Conservation (phyloP, 2,113 vertebrate species). For the Origma solitaria region DNA sequence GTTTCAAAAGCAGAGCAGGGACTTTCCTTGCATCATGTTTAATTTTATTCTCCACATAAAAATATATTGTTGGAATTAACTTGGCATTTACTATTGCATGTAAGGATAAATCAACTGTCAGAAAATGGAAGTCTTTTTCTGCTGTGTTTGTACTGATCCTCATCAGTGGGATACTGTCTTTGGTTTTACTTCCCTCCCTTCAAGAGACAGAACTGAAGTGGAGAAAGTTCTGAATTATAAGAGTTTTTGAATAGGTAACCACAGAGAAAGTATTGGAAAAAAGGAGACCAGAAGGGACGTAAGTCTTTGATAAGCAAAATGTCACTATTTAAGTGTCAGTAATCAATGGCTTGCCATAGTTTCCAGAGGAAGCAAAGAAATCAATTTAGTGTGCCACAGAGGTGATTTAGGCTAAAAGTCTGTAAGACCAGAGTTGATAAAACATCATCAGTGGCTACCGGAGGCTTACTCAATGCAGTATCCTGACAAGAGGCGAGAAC, state of each 20-base stretch:
- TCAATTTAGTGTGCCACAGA: not conserved
- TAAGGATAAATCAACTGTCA: not conserved
- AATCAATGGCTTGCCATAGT: not conserved
- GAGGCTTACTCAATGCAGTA: not conserved
- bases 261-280: not conserved
- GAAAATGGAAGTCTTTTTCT: not conserved
- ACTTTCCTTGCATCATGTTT: conserved; percentile 28
- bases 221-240: not conserved
- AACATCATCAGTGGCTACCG: not conserved
- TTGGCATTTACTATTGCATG: not conserved
- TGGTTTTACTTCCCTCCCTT: not conserved
- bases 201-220: not conserved
- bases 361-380: not conserved
- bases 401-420: not conserved
- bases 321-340: not conserved
- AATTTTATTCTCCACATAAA: conserved; percentile 33
- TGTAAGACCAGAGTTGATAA: not conserved
- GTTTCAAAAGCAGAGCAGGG: conserved; percentile 2
- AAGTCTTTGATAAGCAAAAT: not conserved
- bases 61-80: not conserved
- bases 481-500: not conserved
- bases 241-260: not conserved
- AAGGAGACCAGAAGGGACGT: not conserved
- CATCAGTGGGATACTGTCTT: not conserved
- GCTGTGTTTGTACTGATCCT: not conserved